A percentile compares a stretch with the other conserved stretches of the same genome.
phyloP scores from a whole-genome alignment of 1,140 invertebrate genomes.

The Paramacrobiotus metropolitanus region DNA sequence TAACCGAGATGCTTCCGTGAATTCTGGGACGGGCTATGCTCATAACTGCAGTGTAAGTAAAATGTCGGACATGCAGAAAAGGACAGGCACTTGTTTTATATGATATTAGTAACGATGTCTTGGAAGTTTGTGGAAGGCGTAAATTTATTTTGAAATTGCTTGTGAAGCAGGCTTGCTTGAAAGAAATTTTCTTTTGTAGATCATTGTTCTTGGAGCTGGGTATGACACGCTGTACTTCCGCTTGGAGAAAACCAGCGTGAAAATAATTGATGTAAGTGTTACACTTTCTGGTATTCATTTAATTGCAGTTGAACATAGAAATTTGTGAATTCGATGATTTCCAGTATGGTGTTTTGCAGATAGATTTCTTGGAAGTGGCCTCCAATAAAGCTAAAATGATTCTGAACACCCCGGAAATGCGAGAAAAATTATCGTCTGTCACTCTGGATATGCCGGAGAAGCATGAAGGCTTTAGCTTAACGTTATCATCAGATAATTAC shows the following conservation, averaged over 20 bases:
- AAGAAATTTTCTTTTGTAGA: neutral
- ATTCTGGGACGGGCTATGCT: too few relatives aligned
- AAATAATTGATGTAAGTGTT: too few relatives aligned
- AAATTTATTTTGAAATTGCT: too few relatives aligned
- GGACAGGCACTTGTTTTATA: too few relatives aligned
- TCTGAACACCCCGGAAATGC: neutral
- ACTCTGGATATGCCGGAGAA: neutral
- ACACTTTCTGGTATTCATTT: too few relatives aligned
- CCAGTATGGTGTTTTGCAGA: neutral
- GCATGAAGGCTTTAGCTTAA: neutral
- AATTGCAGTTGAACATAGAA: too few relatives aligned
- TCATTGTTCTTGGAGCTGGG: neutral
- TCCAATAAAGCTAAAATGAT: neutral
- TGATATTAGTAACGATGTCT: too few relatives aligned
- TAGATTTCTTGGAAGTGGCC: neutral
- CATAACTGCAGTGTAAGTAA: too few relatives aligned
- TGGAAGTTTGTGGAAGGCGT: too few relatives aligned
- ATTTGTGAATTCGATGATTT: neutral
- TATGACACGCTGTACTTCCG: conserved; percentile 2
- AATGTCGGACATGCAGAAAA: too few relatives aligned
- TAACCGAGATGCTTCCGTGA: too few relatives aligned
- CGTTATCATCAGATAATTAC: neutral
- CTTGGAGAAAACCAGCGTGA: neutral
- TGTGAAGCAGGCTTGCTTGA: neutral
- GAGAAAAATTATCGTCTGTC: neutral